Percentiles rank a stretch among this genome's conserved stretches.
phyloP scores from a whole-genome alignment of 2,888 invertebrate species.

The Aphidoletes aphidimyza region DNA sequence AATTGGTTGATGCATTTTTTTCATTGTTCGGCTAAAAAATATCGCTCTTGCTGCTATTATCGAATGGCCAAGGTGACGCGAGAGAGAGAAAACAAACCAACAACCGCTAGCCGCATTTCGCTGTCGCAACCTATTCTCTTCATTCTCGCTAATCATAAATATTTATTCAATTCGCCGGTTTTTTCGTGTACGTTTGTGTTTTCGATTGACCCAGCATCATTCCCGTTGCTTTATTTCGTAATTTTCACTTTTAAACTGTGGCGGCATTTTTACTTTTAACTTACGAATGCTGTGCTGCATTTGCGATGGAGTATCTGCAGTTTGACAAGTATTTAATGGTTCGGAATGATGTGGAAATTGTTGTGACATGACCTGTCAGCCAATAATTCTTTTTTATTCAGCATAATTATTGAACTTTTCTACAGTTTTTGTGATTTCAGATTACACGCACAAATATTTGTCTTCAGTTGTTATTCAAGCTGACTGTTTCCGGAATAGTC shows the following conservation, averaged over 20 bases:
- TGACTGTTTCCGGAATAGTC: too few relatives aligned
- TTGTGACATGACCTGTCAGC: slow-evolving; percentile 38
- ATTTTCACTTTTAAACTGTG: background rate
- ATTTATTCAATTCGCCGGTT: background rate
- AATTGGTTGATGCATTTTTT: too few relatives aligned
- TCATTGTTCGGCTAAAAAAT: too few relatives aligned
- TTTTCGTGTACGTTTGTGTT: background rate
- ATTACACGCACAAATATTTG: background rate
- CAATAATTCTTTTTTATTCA: slow-evolving; percentile 20
- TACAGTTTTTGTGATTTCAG: background rate
- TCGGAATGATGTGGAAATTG: slow-evolving; percentile 14
- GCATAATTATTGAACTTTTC: background rate
- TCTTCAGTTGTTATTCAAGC: background rate
- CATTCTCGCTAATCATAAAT: background rate
- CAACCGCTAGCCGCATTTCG: too few relatives aligned
- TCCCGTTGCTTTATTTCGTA: background rate
- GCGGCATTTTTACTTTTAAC: slow-evolving; percentile 6
- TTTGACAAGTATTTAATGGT: too few relatives aligned
- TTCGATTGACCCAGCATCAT: background rate
- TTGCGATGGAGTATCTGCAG: too few relatives aligned
- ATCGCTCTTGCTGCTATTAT: background rate
- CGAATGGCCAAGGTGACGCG: slow-evolving; percentile 3
- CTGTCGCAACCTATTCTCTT: background rate
- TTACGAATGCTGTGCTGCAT: background rate
- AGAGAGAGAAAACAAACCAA: background rate